Base-by-base conservation (phyloP, 2,797 vertebrate genomes). In the Helostoma temminkii region DNA sequence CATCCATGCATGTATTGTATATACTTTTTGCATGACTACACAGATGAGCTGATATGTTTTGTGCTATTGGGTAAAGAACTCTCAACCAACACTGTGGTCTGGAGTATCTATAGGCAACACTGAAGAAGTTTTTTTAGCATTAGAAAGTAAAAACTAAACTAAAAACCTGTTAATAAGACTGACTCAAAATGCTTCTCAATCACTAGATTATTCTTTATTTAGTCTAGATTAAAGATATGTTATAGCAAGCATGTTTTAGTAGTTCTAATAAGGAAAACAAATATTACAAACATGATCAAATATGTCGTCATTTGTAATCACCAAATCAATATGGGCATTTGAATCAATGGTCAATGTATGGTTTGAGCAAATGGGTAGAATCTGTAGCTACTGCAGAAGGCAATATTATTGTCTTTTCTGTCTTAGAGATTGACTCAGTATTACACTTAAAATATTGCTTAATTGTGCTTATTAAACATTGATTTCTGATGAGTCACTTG, bases 11-110 rank as follows among this genome's bases (percentile, higher is more conserved):
- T 71, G 71, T 12, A 14, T 57, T 60, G 45, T 54, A 30, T 54
- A 18, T 53, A 22, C 45, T 41, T 39, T 74, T 21, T 83, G 73
- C 70, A 54, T 81, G 69, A 83, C 68, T 76, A 54, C 74, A 71
- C 67, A 81, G 67, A 62, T 46, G 41, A 69, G 59, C 62, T 49
- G 53, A 61, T 64, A 14, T 14, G 32, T 59, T 19, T 68, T 66
- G 39, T 43, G 60, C 39, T 55, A 37, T 48, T 56, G 45, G 45
- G 47, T 56, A 37, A 57, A 71, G 62, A 74, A 16, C 18, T 46
- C 26, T 19, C 22, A 49, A 39, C 34, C 37, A 19, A 18, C 50
- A 11, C 9, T n/a, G 21, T 25, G 10, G 26, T 43, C 52, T 32
- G 43, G 37, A n/a, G 41, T 4, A 1, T 41, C 37, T 45, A 52